These are phyloP conservation scores for Himalopsyche anomala DNA, from an alignment of 2,888 invertebrate species.

Conservation along the genomic window DNA sequence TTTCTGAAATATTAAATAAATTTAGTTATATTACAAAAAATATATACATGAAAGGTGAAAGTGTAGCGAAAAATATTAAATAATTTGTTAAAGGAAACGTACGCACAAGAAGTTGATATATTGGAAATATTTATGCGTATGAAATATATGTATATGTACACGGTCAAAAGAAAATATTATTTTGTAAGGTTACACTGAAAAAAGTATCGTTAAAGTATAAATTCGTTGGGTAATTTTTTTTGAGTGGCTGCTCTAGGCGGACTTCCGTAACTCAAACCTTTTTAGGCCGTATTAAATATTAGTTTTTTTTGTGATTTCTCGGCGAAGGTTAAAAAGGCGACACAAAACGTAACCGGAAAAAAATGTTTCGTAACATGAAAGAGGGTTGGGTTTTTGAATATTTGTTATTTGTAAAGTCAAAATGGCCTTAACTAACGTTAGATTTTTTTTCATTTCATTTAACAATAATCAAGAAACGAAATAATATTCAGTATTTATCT, in stretches of 20 bases:
- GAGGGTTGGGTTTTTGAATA: neutral
- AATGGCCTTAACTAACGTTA: too few species aligned
- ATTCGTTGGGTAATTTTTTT: neutral
- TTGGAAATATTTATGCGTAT: neutral
- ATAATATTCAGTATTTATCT: too few species aligned
- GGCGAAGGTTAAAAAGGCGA: neutral
- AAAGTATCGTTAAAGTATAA: conserved; percentile 5
- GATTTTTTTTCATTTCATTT: too few species aligned
- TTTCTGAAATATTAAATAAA: too few species aligned
- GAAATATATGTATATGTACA: neutral
- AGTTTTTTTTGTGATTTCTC: conserved; percentile 26
- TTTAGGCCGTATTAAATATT: neutral
- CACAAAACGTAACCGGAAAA: neutral
- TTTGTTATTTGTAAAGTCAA: too few species aligned
- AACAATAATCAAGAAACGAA: too few species aligned
- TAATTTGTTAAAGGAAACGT: too few species aligned
- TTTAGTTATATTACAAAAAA: too few species aligned
- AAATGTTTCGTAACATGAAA: conserved; percentile 4
- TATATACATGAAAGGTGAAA: too few species aligned
- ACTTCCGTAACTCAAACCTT: neutral
- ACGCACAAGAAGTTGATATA: neutral
- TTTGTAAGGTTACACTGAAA: neutral
- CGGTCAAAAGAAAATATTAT: conserved; percentile 19
- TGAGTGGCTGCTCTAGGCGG: conserved; percentile 1
- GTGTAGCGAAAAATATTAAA: too few species aligned